Percentiles rank a stretch among this genome's conserved stretches.
Conservation (phyloP, 2,797 vertebrate genomes). For the Lacerta agilis region DNA sequence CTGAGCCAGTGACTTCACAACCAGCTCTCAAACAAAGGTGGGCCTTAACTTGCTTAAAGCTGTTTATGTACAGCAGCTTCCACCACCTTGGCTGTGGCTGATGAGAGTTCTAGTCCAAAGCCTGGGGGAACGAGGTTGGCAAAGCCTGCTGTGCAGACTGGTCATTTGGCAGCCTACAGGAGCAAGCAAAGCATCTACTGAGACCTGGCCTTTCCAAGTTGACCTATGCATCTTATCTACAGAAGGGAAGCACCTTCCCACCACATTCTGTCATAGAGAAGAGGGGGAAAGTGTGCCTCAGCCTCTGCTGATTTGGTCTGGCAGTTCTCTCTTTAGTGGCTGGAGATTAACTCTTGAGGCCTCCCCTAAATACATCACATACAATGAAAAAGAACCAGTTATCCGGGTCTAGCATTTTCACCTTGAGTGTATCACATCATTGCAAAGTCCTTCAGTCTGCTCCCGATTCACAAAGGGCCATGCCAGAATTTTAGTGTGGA, state of each 20-base stretch:
- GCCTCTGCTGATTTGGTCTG: background rate
- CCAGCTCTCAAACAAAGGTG: too few relatives aligned
- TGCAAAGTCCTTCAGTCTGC: background rate
- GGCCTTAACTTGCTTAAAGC: too few relatives aligned
- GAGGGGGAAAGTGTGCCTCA: background rate
- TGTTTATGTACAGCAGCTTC: too few relatives aligned
- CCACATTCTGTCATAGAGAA: background rate
- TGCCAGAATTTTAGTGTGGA: background rate
- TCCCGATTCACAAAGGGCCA: background rate
- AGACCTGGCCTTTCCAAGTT: background rate
- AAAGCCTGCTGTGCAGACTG: too few relatives aligned
- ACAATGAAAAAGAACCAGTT: background rate
- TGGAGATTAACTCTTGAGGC: background rate
- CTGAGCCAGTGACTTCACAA: background rate
- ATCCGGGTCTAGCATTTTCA: too few relatives aligned
- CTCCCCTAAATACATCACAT: background rate
- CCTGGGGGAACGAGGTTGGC: too few relatives aligned
- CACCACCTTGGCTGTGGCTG: too few relatives aligned
- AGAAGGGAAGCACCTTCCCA: too few relatives aligned
- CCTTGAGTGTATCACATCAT: background rate
- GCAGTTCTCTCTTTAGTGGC: background rate
- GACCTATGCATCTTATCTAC: background rate
- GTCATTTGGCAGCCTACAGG: background rate
- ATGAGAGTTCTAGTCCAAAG: too few relatives aligned
- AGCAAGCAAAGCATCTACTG: background rate